Conservation (phyloP, 2,888 invertebrate species). For the Eurytoma californica region DNA sequence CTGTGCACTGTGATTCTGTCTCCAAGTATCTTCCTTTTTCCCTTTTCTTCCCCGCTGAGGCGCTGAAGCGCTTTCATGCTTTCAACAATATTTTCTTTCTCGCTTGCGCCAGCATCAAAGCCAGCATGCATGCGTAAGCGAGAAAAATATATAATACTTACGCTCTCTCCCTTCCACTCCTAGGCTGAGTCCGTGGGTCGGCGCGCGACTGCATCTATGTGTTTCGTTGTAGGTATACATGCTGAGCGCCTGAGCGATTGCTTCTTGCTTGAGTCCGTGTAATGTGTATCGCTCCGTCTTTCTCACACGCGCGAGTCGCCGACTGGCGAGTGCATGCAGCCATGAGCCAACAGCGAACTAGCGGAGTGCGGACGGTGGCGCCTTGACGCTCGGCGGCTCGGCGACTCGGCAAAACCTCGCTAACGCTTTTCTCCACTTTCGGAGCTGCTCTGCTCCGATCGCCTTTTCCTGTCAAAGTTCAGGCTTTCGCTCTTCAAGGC, state of each 20-base stretch:
- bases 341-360: neutral
- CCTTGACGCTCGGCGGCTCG: neutral
- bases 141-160: neutral
- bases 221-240: too few relatives aligned
- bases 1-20: conserved; percentile 11
- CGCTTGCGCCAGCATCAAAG: neutral
- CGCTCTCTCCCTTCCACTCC: neutral
- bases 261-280: conserved; percentile 27
- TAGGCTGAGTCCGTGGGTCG: neutral
- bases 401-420: neutral
- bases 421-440: neutral
- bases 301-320: neutral
- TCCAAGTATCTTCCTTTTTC: conserved; percentile 24
- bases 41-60: neutral
- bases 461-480: neutral
- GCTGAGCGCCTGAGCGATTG: neutral
- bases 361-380: neutral
- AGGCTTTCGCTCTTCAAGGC: too few relatives aligned
- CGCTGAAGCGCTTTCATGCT: neutral
- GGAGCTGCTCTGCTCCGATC: neutral
- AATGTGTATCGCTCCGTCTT: conserved; percentile 1
- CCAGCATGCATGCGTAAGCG: neutral
- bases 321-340: conserved; percentile 14
- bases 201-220: neutral
- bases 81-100: conserved; percentile 34